phyloP scores from a whole-genome alignment of 2,888 invertebrate genomes.

The Colletes collaris region DNA sequence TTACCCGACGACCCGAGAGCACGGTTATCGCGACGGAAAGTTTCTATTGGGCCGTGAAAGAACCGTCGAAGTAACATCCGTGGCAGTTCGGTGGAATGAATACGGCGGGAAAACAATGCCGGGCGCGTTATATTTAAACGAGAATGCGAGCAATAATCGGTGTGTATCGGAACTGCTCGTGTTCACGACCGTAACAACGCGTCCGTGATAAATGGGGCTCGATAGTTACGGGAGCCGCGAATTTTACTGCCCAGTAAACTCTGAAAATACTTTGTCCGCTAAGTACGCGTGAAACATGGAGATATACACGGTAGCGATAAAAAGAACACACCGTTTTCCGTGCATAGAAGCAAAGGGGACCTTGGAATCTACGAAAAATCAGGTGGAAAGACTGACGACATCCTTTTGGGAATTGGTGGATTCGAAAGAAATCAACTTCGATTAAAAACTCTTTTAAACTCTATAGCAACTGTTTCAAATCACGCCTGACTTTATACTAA shows the following conservation, averaged over 20 bases:
- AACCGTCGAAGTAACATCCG: not conserved
- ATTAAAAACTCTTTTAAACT: too few relatives aligned
- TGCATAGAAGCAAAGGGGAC: too few relatives aligned
- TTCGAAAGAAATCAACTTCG: too few relatives aligned
- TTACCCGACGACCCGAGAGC: not conserved
- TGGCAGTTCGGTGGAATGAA: not conserved
- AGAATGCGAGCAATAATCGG: slow-evolving; percentile 16
- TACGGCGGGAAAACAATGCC: not conserved
- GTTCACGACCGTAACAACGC: too few relatives aligned
- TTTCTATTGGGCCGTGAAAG: not conserved
- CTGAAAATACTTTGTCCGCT: not conserved
- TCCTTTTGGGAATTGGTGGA: too few relatives aligned
- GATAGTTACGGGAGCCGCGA: slow-evolving; percentile 16
- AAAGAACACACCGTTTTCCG: not conserved
- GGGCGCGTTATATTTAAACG: slow-evolving; percentile 2
- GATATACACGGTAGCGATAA: not conserved
- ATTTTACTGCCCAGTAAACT: slow-evolving; percentile 16
- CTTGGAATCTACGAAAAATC: too few relatives aligned
- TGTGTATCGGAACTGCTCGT: slow-evolving; percentile 8
- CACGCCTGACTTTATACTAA: too few relatives aligned
- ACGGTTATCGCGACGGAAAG: not conserved
- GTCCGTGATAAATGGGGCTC: slow-evolving; percentile 16
- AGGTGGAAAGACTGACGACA: too few relatives aligned
- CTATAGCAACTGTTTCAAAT: too few relatives aligned
- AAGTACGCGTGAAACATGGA: not conserved